Conservation (phyloP, 2,113 vertebrate genomes). For the Ranitomeya variabilis region DNA sequence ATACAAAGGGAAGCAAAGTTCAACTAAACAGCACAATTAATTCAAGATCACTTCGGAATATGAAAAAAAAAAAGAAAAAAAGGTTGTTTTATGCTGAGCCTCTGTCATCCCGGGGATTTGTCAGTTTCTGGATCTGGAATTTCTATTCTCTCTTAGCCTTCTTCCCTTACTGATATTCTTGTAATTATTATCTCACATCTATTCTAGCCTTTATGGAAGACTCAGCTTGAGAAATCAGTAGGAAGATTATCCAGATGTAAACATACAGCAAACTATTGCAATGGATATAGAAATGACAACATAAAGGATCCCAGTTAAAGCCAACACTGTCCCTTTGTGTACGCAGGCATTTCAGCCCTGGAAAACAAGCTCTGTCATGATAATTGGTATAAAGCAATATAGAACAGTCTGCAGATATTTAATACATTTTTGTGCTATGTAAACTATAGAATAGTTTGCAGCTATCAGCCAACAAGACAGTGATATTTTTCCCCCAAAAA, state of each 20-base stretch:
- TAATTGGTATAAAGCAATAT: constrained; percentile 39
- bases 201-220: constrained; percentile 64
- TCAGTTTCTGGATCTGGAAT: constrained; percentile 65
- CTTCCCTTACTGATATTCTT: constrained; percentile 67
- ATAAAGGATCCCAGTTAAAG: constrained; percentile 50
- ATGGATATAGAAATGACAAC: constrained; percentile 56
- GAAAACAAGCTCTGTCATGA: background rate
- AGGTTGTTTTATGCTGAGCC: constrained; percentile 63
- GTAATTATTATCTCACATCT: constrained; percentile 60
- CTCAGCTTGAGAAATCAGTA: constrained; percentile 65
- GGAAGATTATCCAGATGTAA: constrained; percentile 63
- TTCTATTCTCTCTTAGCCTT: constrained; percentile 66
- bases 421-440: background rate
- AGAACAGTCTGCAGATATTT: constrained; percentile 39
- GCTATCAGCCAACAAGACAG: background rate
- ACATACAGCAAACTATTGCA: constrained; percentile 59
- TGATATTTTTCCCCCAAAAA: background rate
- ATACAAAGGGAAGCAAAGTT: constrained; percentile 71
- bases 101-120: constrained; percentile 65
- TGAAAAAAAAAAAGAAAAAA: constrained; percentile 64
- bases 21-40: constrained; percentile 71
- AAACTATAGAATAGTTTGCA: background rate
- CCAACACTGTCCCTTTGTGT: constrained; percentile 44
- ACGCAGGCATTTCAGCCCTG: constrained; percentile 18
- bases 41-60: constrained; percentile 65